phyloP scores from a whole-genome alignment of 2,113 vertebrate genomes.

The Tenrec ecaudatus region DNA sequence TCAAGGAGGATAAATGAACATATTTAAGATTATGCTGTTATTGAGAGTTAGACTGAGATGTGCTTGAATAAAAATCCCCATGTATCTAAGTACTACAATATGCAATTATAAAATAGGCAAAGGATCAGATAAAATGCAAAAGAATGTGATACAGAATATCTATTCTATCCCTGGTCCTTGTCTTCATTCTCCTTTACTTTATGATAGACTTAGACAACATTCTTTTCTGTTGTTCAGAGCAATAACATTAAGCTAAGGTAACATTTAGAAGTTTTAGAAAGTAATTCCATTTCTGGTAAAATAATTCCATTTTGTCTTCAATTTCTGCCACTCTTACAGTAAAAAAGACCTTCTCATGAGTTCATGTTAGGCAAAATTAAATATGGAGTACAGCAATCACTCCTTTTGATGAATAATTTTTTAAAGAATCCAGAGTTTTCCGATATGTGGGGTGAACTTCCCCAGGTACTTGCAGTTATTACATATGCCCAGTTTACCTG shows the following conservation, averaged over 20 bases:
- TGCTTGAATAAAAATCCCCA: background rate
- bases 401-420: slow-evolving; percentile 24
- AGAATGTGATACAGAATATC: background rate
- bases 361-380: background rate
- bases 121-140: slow-evolving; percentile 12
- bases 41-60: background rate
- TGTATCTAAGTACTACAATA: background rate
- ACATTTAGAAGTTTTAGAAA: slow-evolving; percentile 29
- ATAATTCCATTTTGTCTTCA: background rate
- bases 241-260: background rate
- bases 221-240: background rate
- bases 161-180: background rate
- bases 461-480: background rate
- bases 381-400: background rate
- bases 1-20: slow-evolving; percentile 16
- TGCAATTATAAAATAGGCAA: slow-evolving; percentile 8
- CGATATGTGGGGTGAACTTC: background rate
- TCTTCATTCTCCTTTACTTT: slow-evolving; percentile 17
- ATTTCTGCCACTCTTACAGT: background rate
- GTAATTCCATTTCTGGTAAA: slow-evolving; percentile 24
- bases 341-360: background rate
- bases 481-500: background rate
- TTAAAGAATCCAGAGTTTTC: background rate
- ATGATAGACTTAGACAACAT: slow-evolving; percentile 9
- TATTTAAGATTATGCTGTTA: background rate